Evolutionary conservation across 2,888 invertebrate species (phyloP).

Genomic region (Calliphora vomitoria): DNA sequence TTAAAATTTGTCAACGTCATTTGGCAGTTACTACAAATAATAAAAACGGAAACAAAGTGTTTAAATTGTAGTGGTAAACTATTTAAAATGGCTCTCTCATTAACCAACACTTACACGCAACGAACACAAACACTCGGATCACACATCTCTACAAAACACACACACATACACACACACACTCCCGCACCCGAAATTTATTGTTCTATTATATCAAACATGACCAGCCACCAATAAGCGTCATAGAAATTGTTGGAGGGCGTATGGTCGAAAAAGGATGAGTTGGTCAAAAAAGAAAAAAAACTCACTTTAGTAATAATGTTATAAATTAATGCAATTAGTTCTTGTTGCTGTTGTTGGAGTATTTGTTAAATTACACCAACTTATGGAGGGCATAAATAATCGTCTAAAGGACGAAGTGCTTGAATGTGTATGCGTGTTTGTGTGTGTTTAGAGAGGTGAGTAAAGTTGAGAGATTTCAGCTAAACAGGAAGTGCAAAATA

Average conservation of each 20-base stretch:
- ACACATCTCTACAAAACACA: no score
- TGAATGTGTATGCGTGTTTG: neutral
- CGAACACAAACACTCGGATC: neutral
- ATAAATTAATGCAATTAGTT: conserved; percentile 66
- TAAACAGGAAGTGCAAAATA: conserved; percentile 32
- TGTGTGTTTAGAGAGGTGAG: neutral
- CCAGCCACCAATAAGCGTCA: neutral
- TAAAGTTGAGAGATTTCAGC: neutral
- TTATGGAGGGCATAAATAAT: conserved; percentile 51
- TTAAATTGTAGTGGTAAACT: conserved; percentile 62
- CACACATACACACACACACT: no score
- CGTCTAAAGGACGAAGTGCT: neutral
- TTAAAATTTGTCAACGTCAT: conserved; percentile 63
- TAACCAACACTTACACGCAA: conserved; percentile 41
- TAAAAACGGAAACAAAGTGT: conserved; percentile 46
- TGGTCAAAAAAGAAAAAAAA: no score
- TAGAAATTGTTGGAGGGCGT: neutral
- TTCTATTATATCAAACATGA: neutral
- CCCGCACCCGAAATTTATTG: neutral
- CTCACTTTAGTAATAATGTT: no score
- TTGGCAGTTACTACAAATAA: conserved; percentile 56
- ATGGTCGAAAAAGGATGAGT: neutral
- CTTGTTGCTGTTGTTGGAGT: conserved; percentile 50
- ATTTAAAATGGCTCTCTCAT: conserved; percentile 61
- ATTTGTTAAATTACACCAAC: conserved; percentile 64